Evolutionary conservation across 2,797 vertebrate genomes (phyloP), one percentile per base, ranked within the genome.

Genomic region (Lagocephalus sceleratus): DNA sequence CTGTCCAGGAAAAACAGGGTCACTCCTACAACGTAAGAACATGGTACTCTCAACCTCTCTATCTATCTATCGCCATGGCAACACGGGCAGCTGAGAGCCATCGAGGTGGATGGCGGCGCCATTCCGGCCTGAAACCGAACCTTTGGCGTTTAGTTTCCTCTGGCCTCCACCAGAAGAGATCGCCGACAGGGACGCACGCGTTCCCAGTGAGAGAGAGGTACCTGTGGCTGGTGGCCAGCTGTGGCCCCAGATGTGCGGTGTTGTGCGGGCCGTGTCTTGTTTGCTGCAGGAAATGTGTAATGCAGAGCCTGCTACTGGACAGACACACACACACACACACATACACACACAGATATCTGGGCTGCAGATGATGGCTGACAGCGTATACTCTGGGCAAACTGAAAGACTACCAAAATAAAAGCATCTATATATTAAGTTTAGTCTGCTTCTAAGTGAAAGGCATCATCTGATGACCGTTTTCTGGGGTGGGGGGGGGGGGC

Each of bases 211-310:
- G 68, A n/a, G 40, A 52, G 70, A 53, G 63, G 65, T 63, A 66
- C 53, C 42, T 26, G 42, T 74, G 78, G 81, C 71, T 73, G 75
- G 21, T 12, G 62, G 75, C 76, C 82, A 86, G 81, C 75, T 75
- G 60, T 74, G 63, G 66, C 69, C 74, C 76, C 87, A 88, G 85
- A 89, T 88, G 81, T 82, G 72, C 64, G 40, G 59, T 19, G 45
- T 66, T 82, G 80, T 88, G 83, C 79, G 68, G 73, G 68, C 70
- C 82, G 71, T 70, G 81, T 82, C 81, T 59, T 65, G 59, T 69
- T 64, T 55, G 63, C 54, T 66, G 62, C 73, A 78, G 78, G 79
- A 73, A 73, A 73, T 76, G 64, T 76, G 72, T 56, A 71, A 66
- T 35, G 55, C 51, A 51, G 75, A 82, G 65, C 54, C 5, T 46